Base-by-base conservation (phyloP, 1,140 invertebrate species). In the Cepaea nemoralis region DNA sequence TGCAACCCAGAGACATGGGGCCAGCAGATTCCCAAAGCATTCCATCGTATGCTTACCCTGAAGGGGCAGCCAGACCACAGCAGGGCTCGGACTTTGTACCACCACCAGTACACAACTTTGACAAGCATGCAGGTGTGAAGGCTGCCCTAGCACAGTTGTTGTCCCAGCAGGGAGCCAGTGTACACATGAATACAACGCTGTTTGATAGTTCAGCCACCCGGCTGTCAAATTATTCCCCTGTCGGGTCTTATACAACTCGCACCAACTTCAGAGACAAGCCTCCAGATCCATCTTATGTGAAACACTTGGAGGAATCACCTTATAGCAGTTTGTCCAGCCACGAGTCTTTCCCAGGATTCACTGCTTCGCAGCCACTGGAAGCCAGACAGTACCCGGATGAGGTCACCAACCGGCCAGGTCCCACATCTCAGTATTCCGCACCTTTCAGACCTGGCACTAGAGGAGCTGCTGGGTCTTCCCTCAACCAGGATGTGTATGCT, bases 131-230 rank as follows among this genome's bases (percentile, higher is more conserved):
- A 37, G 93, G 93, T 16, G 93, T 94, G 1, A 92, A 93, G 69
- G 92, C 90, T 48, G 93, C 93, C 10, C 84, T 94, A 35, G 92
- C 93, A 50, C 92, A 93, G 67, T 89, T 94, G 67, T 91, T 94
- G 86, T 91, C 91, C 40, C 92, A 93, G 77, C 93, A 93, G 79
- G 92, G 92, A 83, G 89, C 93, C 86, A 74, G 84, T 24, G 88
- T 90, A 16, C 85, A 80, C 12, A 73, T 86, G 77, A 83, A 83
- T 22, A 82, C 81, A 16, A 79, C 67, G 12, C 12, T 70, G 50
- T 77, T 66, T 66, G 33, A 39, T 24, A 27, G 24, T 12, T 69
- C 67, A 33, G 3, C 37, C 33, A n/a, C 66, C 16, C 6, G 16
- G 16, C 16, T 16, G 8, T 45, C 42, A 3, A 31, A 66, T 31